A percentile compares a stretch with the other conserved stretches of the same genome.
Conservation (phyloP, 2,113 vertebrate genomes). For the Zosterops japonicus region DNA sequence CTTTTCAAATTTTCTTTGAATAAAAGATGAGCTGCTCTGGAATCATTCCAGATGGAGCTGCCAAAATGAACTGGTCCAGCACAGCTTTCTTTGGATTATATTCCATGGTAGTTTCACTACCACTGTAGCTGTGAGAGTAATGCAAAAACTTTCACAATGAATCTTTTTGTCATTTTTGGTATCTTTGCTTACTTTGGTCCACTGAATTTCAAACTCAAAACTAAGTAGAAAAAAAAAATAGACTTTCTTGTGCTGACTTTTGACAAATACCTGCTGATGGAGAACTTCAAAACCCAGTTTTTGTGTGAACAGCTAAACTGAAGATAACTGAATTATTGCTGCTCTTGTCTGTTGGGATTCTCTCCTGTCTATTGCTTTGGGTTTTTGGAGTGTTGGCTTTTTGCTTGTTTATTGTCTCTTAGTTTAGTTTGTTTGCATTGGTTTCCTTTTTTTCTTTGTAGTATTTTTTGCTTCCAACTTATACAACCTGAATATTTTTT, state of each 20-base stretch:
- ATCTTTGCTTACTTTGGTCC: neutral
- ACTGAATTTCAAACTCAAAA: neutral
- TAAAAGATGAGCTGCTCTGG: constrained; percentile 67
- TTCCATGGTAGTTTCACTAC: neutral
- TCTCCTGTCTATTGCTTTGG: neutral
- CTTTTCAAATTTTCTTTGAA: constrained; percentile 61
- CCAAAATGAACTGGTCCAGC: constrained; percentile 43
- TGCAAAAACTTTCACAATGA: neutral
- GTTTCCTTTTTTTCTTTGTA: neutral
- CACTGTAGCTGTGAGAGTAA: neutral
- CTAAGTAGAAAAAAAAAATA: neutral
- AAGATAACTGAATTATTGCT: neutral
- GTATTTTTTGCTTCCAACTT: neutral
- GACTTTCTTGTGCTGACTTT: neutral
- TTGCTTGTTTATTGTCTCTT: neutral
- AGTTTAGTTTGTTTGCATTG: neutral
- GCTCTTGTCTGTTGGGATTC: neutral
- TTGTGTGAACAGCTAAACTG: neutral
- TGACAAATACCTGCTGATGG: neutral
- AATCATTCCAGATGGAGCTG: constrained; percentile 47
- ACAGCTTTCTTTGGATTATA: constrained; percentile 25
- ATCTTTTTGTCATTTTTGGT: neutral
- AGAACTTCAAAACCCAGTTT: neutral
- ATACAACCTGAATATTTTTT: neutral
- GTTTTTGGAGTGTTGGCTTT: neutral